Percentiles rank a stretch among this genome's conserved stretches.
phyloP scores from a whole-genome alignment of 2,888 invertebrate species.

The Pristionchus entomophagus region DNA sequence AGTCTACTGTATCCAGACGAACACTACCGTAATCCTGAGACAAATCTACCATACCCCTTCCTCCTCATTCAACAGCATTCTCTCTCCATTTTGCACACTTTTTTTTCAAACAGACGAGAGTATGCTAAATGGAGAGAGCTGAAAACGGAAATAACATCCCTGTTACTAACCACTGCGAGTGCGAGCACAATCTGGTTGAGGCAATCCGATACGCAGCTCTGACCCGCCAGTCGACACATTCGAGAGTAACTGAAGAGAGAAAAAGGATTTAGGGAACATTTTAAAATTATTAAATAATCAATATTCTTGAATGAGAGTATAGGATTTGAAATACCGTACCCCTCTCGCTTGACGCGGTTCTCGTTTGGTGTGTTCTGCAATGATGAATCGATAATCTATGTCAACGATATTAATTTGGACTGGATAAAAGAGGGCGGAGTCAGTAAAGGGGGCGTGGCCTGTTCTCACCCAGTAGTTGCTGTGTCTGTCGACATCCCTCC shows the following conservation, averaged over 20 bases:
- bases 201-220: slow-evolving; percentile 44
- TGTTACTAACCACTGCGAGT: slow-evolving; percentile 45
- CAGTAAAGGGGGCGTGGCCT: too few relatives aligned
- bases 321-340: slow-evolving; percentile 16
- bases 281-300: too few relatives aligned
- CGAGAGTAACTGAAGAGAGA: slow-evolving; percentile 16
- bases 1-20: neutral
- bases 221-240: slow-evolving; percentile 39
- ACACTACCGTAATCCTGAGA: slow-evolving; percentile 1
- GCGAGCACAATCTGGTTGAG: slow-evolving; percentile 36
- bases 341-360: neutral
- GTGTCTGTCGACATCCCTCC: neutral
- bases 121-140: too few relatives aligned
- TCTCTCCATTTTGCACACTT: too few relatives aligned
- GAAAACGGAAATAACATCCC: too few relatives aligned
- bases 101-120: too few relatives aligned
- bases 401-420: neutral
- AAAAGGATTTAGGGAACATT: too few relatives aligned
- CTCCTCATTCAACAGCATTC: neutral
- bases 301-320: neutral
- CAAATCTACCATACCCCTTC: too few relatives aligned
- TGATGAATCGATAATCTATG: neutral
- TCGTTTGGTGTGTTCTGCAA: neutral
- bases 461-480: neutral
- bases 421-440: too few relatives aligned